Evolutionary conservation across 2,888 invertebrate genomes (phyloP), one percentile per base, ranked within the genome.

Genomic region (Cosmia pyralina): DNA sequence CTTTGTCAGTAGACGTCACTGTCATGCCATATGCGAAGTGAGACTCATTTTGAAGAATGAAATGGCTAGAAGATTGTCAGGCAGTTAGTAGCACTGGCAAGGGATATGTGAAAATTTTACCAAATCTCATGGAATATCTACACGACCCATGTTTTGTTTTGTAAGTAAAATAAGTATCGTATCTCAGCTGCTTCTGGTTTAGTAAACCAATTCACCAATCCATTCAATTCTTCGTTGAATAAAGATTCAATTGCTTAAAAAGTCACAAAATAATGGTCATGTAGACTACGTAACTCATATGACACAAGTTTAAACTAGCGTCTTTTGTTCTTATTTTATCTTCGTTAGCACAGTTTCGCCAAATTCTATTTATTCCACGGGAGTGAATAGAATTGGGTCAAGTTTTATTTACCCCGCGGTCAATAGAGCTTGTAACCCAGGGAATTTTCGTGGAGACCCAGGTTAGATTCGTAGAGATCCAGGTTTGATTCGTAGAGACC

Each of bases 301-400:
- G 55, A 55, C 22, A 7, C 22, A 53, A 55, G 28, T 15, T 28
- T 55, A 28, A 15, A 28, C 55, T 15, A 55, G 15, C 55, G 55
- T 28, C 15, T 28, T 41, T 62, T 77, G 52, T 77, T 81, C 77
- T 57, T 52, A 64, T 75, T 78, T 48, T 44, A 62, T 34, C 64
- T 68, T 81, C 59, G 50, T 69, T 60, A 81, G 60, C 55, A 48
- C 53, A 48, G 48, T 48, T 55, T 53, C 34, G 13, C 13, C 17
- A 50, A 59, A 67, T 70, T 48, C 59, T 52, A 50, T 68, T 69
- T 76, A 63, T 69, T 62, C 52, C 19, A 41, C 34, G 2, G 10
- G 34, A 17, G 34, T 50, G 28, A 79, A 75, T 44, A 52, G 53
- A 81, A 70, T 28, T 69, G 38, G 77, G 65, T 69, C 62, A 28